Evolutionary conservation across 2,797 vertebrate species (phyloP).

Genomic region (Cuculus canorus): DNA sequence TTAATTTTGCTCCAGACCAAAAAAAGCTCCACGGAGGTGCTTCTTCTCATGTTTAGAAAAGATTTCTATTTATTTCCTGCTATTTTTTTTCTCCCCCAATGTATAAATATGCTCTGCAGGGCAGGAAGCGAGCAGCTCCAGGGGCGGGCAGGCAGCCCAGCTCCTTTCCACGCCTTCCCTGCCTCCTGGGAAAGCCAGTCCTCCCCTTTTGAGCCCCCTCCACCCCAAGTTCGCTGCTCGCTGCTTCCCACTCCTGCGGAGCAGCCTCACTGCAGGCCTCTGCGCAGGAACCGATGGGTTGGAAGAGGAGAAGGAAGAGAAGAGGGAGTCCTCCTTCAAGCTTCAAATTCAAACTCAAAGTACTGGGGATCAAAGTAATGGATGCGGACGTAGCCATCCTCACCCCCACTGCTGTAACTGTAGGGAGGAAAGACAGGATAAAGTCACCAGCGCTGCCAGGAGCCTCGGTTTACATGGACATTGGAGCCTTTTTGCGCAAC

Average conservation of each 20-base stretch:
- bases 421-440: not conserved
- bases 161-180: not conserved
- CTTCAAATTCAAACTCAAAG: constrained; percentile 97
- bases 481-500: rapidly evolving
- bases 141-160: not conserved
- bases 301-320: not conserved
- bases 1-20: not conserved
- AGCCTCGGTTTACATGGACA: not conserved
- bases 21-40: not conserved
- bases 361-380: constrained; percentile 97
- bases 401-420: constrained; percentile 98
- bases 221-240: not conserved
- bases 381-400: constrained; percentile 96
- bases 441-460: not conserved
- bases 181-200: not conserved
- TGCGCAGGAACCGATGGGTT: rapidly evolving
- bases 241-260: not conserved
- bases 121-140: not conserved
- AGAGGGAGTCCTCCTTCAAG: constrained; percentile 27
- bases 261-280: not conserved
- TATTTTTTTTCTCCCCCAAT: not conserved
- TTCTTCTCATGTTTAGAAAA: constrained; percentile 13
- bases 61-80: constrained; percentile 34
- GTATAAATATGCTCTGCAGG: constrained; percentile 25
- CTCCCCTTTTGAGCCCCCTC: not conserved